Evolutionary conservation across 1,140 invertebrate species (phyloP).

Genomic region (Aphelenchoides besseyi): DNA sequence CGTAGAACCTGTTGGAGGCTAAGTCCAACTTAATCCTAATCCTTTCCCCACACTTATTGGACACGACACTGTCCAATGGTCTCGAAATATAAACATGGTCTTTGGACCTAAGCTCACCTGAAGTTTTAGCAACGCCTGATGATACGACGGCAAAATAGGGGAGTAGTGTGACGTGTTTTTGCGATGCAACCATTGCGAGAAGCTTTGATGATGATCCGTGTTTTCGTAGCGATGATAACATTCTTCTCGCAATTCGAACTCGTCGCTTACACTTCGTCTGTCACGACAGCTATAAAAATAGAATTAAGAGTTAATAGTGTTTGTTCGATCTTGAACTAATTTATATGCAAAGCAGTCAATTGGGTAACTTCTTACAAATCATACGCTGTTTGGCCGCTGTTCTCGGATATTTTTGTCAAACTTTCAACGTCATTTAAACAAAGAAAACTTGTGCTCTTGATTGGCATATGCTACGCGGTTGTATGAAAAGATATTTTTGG

Average conservation of each 20-base stretch:
- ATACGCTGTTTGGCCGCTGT: too few relatives aligned
- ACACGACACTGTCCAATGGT: neutral
- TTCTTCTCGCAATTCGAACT: constrained; percentile 34
- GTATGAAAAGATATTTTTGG: too few relatives aligned
- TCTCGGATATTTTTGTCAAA: too few relatives aligned
- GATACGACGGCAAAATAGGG: constrained; percentile 61
- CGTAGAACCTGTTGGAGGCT: too few relatives aligned
- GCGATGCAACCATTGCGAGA: constrained; percentile 58
- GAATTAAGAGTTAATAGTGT: neutral
- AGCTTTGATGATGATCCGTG: constrained; percentile 56
- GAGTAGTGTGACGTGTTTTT: constrained; percentile 62
- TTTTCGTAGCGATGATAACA: constrained; percentile 46
- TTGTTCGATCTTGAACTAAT: too few relatives aligned
- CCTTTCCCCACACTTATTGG: neutral
- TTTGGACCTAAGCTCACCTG: constrained; percentile 41
- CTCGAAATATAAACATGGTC: neutral
- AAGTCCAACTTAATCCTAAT: constrained; percentile 1
- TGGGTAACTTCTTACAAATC: too few relatives aligned
- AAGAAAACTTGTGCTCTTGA: too few relatives aligned
- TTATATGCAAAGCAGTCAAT: too few relatives aligned
- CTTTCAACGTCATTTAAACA: too few relatives aligned
- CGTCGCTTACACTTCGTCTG: constrained; percentile 1
- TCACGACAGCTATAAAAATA: neutral
- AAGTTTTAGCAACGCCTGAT: constrained; percentile 58
- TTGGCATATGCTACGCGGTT: too few relatives aligned